phyloP scores from a whole-genome alignment of 2,797 vertebrate species.

The Gymnodraco acuticeps region DNA sequence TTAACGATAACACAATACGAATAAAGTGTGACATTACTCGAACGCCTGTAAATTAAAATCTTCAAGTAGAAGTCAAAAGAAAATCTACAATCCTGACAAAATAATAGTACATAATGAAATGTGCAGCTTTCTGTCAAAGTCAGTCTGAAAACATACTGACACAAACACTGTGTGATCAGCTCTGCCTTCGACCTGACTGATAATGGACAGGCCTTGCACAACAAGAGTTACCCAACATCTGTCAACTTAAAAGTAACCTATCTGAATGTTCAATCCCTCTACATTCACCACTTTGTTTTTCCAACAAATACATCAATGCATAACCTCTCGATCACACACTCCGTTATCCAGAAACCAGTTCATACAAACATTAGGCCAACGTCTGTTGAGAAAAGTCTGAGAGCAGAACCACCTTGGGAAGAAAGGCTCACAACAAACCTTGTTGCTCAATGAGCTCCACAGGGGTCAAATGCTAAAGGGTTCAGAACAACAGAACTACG shows the following conservation, averaged over 20 bases:
- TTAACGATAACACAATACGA: slow-evolving; percentile 11
- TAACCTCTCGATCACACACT: slow-evolving; percentile 2
- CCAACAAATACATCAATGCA: slow-evolving; percentile 20
- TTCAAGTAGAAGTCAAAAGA: neutral
- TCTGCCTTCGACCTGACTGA: slow-evolving; percentile 41
- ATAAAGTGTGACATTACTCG: neutral
- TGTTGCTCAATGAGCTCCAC: slow-evolving; percentile 48
- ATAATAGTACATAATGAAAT: neutral
- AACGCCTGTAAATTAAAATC: neutral
- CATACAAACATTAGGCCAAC: slow-evolving; percentile 29
- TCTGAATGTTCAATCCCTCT: slow-evolving; percentile 19
- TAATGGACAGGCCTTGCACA: slow-evolving; percentile 38
- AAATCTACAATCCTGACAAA: slow-evolving; percentile 7
- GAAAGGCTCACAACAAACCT: slow-evolving; percentile 38
- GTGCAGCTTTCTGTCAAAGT: slow-evolving; percentile 6
- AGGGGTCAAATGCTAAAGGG: slow-evolving; percentile 48
- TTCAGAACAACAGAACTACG: slow-evolving; percentile 64
- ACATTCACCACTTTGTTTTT: slow-evolving; percentile 36
- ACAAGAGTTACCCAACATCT: slow-evolving; percentile 52
- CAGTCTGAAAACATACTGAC: slow-evolving; percentile 15
- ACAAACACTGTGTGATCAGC: slow-evolving; percentile 14
- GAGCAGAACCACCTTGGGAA: slow-evolving; percentile 34
- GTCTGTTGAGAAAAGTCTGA: slow-evolving; percentile 23
- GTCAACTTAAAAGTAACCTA: slow-evolving; percentile 36
- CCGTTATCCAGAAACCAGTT: slow-evolving; percentile 34